A percentile compares a stretch with the other conserved stretches of the same genome.
These are phyloP conservation scores for Phyllotreta striolata DNA, from an alignment of 2,888 invertebrate species.

Conservation along the genomic window DNA sequence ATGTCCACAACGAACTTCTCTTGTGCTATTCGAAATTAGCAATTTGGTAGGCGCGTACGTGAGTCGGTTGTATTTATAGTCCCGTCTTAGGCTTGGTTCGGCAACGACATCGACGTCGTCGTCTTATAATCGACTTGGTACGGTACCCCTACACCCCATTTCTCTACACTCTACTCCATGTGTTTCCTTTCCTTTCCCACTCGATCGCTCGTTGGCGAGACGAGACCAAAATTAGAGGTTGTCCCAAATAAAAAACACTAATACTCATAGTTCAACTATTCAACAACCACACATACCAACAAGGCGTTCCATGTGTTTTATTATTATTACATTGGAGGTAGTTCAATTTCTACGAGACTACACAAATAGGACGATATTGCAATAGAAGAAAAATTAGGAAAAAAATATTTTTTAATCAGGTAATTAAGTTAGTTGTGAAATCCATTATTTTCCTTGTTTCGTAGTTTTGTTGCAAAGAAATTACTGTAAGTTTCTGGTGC, in stretches of 20 bases:
- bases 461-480: too few species aligned
- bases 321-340: too few species aligned
- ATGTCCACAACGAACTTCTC: slow-evolving; percentile 23
- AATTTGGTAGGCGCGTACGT: slow-evolving; percentile 50
- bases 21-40: slow-evolving; percentile 44
- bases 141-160: slow-evolving; percentile 26
- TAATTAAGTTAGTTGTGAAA: too few species aligned
- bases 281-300: too few species aligned
- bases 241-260: neutral
- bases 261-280: too few species aligned
- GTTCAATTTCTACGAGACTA: too few species aligned
- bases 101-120: slow-evolving; percentile 30
- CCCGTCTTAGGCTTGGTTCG: slow-evolving; percentile 55
- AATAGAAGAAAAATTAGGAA: too few species aligned
- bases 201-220: slow-evolving; percentile 10
- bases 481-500: too few species aligned
- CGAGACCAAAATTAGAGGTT: slow-evolving; percentile 14
- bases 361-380: too few species aligned
- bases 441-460: too few species aligned
- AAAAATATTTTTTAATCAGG: too few species aligned
- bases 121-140: slow-evolving; percentile 40
- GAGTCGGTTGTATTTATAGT: slow-evolving; percentile 56
- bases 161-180: slow-evolving; percentile 18
- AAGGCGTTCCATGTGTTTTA: too few species aligned
- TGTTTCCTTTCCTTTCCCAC: slow-evolving; percentile 7